A percentile compares a stretch with the other conserved stretches of the same genome.
Conservation (phyloP, 1,140 invertebrate species). For the Drosophila murphyi region DNA sequence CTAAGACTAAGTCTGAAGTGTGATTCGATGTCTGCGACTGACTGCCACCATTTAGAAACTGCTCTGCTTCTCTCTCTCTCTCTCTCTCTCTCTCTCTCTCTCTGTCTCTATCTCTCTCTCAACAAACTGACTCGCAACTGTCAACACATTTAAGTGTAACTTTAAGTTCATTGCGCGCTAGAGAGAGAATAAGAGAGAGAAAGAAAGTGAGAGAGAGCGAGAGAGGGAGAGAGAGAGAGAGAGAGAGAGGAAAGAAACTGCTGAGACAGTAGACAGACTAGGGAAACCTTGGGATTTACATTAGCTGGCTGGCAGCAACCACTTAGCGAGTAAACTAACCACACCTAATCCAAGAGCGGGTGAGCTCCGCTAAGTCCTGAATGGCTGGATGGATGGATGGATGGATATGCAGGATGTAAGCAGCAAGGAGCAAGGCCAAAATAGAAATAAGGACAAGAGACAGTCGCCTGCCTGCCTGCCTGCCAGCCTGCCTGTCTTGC, state of each 20-base stretch:
- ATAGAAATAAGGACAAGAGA: neutral
- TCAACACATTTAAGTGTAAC: constrained; percentile 7
- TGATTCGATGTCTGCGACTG: neutral
- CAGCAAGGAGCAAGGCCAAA: neutral
- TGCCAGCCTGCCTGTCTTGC: neutral
- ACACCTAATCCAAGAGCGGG: constrained; percentile 57
- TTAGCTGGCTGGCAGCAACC: constrained; percentile 50
- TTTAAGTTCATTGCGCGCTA: neutral
- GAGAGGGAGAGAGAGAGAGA: neutral
- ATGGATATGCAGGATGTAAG: neutral
- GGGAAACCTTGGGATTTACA: constrained; percentile 2
- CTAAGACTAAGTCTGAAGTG: too few relatives aligned
- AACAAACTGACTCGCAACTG: constrained; percentile 2
- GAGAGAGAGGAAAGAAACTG: neutral
- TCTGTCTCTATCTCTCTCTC: neutral
- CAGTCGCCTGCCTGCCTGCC: neutral
- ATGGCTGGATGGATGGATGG: neutral
- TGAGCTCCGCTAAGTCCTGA: neutral
- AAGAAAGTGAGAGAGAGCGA: constrained; percentile 3
- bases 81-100: neutral
- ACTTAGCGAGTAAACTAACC: constrained; percentile 76
- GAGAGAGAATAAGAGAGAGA: constrained; percentile 41
- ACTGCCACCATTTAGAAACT: neutral
- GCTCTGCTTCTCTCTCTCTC: neutral
- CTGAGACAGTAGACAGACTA: neutral